Evolutionary conservation across 1,140 invertebrate species (phyloP).

Genomic region (Chironomus tepperi): DNA sequence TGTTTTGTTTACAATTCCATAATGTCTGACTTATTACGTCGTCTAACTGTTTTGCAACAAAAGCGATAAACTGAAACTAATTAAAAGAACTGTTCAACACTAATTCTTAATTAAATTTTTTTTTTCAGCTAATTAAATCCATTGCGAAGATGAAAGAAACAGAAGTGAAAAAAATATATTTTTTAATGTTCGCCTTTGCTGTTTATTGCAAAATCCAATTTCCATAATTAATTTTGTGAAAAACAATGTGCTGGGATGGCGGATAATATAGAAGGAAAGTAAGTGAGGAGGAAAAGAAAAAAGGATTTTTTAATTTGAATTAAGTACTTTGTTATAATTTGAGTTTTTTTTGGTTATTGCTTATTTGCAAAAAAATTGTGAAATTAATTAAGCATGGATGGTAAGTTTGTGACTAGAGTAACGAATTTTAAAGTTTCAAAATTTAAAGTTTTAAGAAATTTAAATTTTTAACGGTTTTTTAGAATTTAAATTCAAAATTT

Average conservation of each 20-base stretch:
- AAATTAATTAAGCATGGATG: too few relatives aligned
- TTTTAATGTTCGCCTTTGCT: not conserved
- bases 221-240: conserved; percentile 19
- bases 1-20: too few relatives aligned
- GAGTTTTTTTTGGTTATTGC: not conserved
- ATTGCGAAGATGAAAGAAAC: not conserved
- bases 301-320: conserved; percentile 18
- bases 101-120: conserved; percentile 10
- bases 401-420: too few relatives aligned
- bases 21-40: too few relatives aligned
- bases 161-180: not conserved
- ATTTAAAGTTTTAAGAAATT: too few relatives aligned
- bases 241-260: not conserved
- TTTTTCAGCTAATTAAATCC: not conserved
- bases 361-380: too few relatives aligned
- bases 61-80: conserved; percentile 13
- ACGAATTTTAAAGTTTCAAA: too few relatives aligned
- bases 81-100: not conserved
- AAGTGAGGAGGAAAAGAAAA: not conserved
- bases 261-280: too few relatives aligned
- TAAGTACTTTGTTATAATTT: conserved; percentile 8
- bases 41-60: not conserved
- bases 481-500: too few relatives aligned
- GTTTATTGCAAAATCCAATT: conserved; percentile 21
- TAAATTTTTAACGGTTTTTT: too few relatives aligned